phyloP scores from a whole-genome alignment of 2,888 invertebrate species.

The Standfussiana lucernea region DNA sequence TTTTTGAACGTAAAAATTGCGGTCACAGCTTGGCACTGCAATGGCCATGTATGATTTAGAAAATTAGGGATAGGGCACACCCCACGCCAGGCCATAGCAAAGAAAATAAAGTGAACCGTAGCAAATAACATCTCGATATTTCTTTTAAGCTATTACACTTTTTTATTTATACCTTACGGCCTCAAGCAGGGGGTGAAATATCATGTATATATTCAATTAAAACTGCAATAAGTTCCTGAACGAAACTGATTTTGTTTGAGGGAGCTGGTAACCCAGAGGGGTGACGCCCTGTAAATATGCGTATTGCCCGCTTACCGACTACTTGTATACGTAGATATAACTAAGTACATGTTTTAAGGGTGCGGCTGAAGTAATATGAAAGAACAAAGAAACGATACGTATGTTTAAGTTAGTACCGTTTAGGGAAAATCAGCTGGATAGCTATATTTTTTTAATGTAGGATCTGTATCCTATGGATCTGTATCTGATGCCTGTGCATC shows the following conservation, averaged over 20 bases:
- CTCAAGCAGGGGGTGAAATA: rapidly evolving
- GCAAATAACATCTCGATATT: neutral
- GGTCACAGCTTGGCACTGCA: too few species aligned
- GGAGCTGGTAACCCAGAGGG: slow-evolving; percentile 3
- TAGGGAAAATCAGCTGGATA: neutral
- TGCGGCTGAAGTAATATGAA: neutral
- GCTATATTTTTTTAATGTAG: neutral
- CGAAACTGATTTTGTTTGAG: neutral
- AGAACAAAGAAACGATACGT: neutral
- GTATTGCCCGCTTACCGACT: neutral
- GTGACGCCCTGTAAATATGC: neutral
- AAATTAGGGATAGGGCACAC: neutral
- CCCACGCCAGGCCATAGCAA: neutral
- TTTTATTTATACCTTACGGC: neutral
- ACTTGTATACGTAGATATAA: neutral
- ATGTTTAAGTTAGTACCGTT: neutral
- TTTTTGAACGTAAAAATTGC: neutral
- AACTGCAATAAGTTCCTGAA: neutral
- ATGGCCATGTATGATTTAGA: too few species aligned
- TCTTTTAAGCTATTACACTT: neutral
- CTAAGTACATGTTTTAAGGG: neutral
- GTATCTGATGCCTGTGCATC: too few species aligned
- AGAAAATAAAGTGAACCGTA: neutral
- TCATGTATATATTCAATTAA: neutral
- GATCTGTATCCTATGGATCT: too few species aligned